Evolutionary conservation across 2,888 invertebrate genomes (phyloP), one percentile per base, ranked within the genome.

Genomic region (Arrhopalites spinosus): DNA sequence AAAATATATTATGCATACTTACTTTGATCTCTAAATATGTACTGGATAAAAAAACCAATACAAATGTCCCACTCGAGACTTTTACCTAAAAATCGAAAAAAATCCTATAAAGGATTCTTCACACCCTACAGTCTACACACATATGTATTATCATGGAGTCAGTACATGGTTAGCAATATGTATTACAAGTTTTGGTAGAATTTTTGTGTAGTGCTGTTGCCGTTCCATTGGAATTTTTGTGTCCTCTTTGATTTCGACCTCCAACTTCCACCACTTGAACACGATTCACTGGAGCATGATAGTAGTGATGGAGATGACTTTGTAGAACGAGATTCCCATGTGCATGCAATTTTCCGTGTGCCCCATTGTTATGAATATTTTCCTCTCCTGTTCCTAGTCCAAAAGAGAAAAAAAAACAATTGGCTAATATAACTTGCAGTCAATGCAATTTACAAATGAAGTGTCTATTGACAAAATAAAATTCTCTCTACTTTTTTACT

Each of bases 131-230:
- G n/a, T n/a, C n/a, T n/a, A n/a, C n/a, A n/a, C n/a, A n/a, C n/a
- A n/a, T n/a, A n/a, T n/a, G n/a, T n/a, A n/a, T n/a, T n/a, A n/a
- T n/a, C n/a, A 36, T 36, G 36, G 36, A 36, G 36, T 7, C 36
- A 11, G 11, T 11, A 36, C 11, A 36, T 11, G 36, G 11, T 36
- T 43, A 77, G 25, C 73, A 74, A 36, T 74, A 77, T 23, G 77
- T 74, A 25, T 70, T 74, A 30, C 73, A 73, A 56, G 73, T 74
- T 56, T 70, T 69, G 43, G 43, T 43, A 5, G 64, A 63, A 2
- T 78, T 74, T 36, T 74, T 69, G 15, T 79, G 76, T n/a, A 68
- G 75, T 15, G 76, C 69, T 17, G 50, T 70, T 30, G 72, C 75
- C 20, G 56, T 27, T 27, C 25, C 53, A 36, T 66, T 77, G 61